These are phyloP conservation scores for Paradoxurus hermaphroditus DNA, from an alignment of 2,113 vertebrate genomes.

Conservation along the genomic window DNA sequence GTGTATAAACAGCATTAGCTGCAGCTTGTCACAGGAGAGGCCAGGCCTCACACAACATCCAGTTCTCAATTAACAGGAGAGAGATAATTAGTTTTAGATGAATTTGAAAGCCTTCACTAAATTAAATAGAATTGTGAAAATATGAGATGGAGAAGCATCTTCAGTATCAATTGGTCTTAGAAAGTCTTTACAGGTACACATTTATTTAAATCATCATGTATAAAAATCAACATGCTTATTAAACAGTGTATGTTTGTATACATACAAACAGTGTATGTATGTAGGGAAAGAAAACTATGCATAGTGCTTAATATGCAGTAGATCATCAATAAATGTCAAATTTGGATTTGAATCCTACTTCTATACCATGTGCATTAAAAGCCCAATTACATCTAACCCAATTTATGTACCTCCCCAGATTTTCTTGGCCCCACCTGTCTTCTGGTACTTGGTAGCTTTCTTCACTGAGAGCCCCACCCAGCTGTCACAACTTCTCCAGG, in stretches of 20 bases:
- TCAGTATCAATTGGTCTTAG: not conserved
- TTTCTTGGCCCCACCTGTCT: not conserved
- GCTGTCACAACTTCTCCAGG: not conserved
- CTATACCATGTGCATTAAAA: not conserved
- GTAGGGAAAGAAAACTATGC: not conserved
- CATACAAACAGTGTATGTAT: not conserved
- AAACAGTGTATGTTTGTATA: not conserved
- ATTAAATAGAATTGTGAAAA: not conserved
- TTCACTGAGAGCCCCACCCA: not conserved
- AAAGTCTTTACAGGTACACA: not conserved
- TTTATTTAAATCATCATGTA: constrained; percentile 12
- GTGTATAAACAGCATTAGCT: not conserved
- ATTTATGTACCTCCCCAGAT: not conserved
- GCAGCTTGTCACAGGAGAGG: not conserved
- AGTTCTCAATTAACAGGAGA: not conserved
- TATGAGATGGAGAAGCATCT: not conserved
- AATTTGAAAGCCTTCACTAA: not conserved
- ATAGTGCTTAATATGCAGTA: not conserved
- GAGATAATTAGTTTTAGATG: not conserved
- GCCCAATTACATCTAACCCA: not conserved
- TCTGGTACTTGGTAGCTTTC: not conserved
- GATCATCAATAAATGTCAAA: not conserved
- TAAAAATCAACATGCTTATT: not conserved
- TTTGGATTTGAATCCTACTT: not conserved
- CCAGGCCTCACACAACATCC: not conserved